Percentiles rank a stretch among this genome's conserved stretches.
Conservation (phyloP, 1,140 invertebrate genomes). For the Littorina saxatilis region DNA sequence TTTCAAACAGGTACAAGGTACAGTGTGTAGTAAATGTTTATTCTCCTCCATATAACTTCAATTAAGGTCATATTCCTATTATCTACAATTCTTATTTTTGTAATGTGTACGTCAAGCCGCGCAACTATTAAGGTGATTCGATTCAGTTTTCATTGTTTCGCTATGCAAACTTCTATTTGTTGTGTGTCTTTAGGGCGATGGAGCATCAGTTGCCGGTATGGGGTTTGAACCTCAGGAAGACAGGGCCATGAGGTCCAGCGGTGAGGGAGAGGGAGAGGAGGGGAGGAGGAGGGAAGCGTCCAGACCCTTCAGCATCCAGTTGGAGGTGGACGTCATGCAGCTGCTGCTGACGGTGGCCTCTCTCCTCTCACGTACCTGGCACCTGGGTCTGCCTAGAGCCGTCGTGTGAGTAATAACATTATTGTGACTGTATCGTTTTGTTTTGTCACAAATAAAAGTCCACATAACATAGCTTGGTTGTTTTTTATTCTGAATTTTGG, state of each 20-base stretch:
- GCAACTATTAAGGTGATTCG: no score
- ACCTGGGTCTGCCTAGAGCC: slow-evolving; percentile 87
- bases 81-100: no score
- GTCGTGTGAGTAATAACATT: slow-evolving; percentile 88
- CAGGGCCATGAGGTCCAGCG: slow-evolving; percentile 16
- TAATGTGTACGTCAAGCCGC: no score
- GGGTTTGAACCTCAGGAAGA: background rate
- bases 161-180: background rate
- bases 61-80: no score
- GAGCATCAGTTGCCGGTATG: slow-evolving; percentile 49
- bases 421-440: background rate
- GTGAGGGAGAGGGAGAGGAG: slow-evolving; percentile 33
- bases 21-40: no score
- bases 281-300: slow-evolving; percentile 20
- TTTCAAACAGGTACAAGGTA: no score
- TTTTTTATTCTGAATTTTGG: no score
- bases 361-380: slow-evolving; percentile 87
- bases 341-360: slow-evolving; percentile 83
- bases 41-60: no score
- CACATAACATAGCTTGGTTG: background rate
- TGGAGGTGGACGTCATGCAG: slow-evolving; percentile 85
- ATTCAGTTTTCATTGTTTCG: no score
- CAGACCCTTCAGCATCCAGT: slow-evolving; percentile 68
- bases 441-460: no score
- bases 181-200: slow-evolving; percentile 59